These are phyloP conservation scores for Rhabdomys pumilio DNA, from an alignment of 2,797 vertebrate genomes.

Conservation along the genomic window DNA sequence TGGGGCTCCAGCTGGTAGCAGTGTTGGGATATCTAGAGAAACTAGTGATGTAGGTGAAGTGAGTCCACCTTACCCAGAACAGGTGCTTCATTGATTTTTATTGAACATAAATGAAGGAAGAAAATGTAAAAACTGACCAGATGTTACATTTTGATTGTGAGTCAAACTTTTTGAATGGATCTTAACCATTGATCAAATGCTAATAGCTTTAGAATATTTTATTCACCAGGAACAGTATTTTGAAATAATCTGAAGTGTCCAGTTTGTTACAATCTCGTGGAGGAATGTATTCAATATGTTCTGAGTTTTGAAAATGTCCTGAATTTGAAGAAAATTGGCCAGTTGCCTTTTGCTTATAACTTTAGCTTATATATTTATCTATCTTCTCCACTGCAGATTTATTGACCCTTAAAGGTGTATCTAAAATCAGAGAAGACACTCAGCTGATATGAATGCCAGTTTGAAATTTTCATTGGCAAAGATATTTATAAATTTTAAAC, in stretches of 20 bases:
- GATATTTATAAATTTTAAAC: conserved; percentile 85
- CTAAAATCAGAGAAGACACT: conserved; percentile 57
- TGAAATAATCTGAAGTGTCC: conserved; percentile 48
- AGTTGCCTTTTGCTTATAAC: background rate
- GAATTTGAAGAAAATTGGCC: conserved; percentile 61
- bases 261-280: conserved; percentile 59
- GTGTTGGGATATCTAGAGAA: conserved; percentile 13
- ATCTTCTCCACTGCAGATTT: background rate
- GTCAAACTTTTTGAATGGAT: conserved; percentile 15
- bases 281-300: conserved; percentile 61
- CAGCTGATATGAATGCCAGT: conserved; percentile 76
- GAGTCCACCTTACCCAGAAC: background rate
- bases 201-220: conserved; percentile 59
- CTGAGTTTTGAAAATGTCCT: conserved; percentile 75
- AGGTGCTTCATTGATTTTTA: conserved; percentile 58
- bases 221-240: conserved; percentile 22
- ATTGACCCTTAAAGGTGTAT: conserved; percentile 61
- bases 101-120: conserved; percentile 51
- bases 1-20: conserved; percentile 10
- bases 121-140: conserved; percentile 41
- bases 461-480: conserved; percentile 83
- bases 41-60: background rate
- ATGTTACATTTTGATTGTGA: conserved; percentile 1
- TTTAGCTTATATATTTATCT: conserved; percentile 15
- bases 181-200: conserved; percentile 24